Conservation (phyloP, 1,140 invertebrate species). For the Aporrectodea caliginosa region DNA sequence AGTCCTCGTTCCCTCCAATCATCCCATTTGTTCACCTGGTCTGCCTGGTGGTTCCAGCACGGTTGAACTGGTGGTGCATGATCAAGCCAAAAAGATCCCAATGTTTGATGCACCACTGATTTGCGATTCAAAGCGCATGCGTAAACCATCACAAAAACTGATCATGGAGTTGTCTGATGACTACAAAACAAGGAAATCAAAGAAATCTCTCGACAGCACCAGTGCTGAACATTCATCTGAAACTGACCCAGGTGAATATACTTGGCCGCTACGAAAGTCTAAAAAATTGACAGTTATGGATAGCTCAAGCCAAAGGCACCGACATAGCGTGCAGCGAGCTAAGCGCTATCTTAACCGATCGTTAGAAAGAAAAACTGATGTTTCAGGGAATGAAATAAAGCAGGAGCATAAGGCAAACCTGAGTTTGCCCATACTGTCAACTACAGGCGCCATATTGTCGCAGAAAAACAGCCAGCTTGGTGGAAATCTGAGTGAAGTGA, state of each 20-base stretch:
- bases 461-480: not conserved
- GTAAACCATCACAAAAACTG: slow-evolving; percentile 51
- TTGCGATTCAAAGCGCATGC: slow-evolving; percentile 50
- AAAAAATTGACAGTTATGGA: slow-evolving; percentile 49
- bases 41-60: no score
- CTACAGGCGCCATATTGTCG: not conserved
- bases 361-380: no score
- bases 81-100: slow-evolving; percentile 43
- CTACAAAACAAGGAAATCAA: slow-evolving; percentile 21
- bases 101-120: slow-evolving; percentile 50
- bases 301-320: slow-evolving; percentile 39
- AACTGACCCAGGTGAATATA: slow-evolving; percentile 32
- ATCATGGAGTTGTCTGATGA: slow-evolving; percentile 42
- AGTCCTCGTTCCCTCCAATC: no score
- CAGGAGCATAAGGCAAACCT: not conserved
- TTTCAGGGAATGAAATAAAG: not conserved
- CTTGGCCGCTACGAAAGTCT: slow-evolving; percentile 41
- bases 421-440: not conserved
- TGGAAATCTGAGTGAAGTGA: not conserved
- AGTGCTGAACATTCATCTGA: not conserved
- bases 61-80: no score
- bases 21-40: no score
- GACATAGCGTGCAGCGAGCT: not conserved
- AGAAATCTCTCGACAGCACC: not conserved
- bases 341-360: no score